These are phyloP conservation scores for Kradibia gibbosae DNA, from an alignment of 1,140 invertebrate species.

Conservation along the genomic window DNA sequence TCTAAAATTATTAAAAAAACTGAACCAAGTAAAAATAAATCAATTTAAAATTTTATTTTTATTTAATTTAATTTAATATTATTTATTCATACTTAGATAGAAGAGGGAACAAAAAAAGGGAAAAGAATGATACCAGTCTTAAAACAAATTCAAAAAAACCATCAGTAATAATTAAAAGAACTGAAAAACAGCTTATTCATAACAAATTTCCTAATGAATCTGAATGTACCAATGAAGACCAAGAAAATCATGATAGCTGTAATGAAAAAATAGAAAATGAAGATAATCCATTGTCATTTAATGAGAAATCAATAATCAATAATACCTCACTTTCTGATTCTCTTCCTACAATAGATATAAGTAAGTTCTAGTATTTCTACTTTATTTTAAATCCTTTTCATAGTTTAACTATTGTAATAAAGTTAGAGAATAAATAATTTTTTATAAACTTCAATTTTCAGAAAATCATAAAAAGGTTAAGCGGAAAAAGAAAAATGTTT, in stretches of 20 bases:
- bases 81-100: slow-evolving; percentile 53
- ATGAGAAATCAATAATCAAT: slow-evolving; percentile 47
- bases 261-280: slow-evolving; percentile 56
- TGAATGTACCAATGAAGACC: slow-evolving; percentile 64
- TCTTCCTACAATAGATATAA: slow-evolving; percentile 28
- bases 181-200: slow-evolving; percentile 50
- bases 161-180: slow-evolving; percentile 49
- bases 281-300: slow-evolving; percentile 41
- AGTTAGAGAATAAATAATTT: not conserved
- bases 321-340: not conserved
- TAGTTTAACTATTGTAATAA: not conserved
- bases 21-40: slow-evolving; percentile 40
- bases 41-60: slow-evolving; percentile 19
- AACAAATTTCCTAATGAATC: slow-evolving; percentile 49
- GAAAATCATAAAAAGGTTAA: slow-evolving; percentile 54
- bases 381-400: not conserved
- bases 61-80: not conserved
- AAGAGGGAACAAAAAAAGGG: slow-evolving; percentile 57
- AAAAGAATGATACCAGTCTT: slow-evolving; percentile 15
- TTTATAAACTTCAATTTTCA: slow-evolving; percentile 14
- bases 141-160: slow-evolving; percentile 56
- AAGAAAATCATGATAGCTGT: slow-evolving; percentile 66
- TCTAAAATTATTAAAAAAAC: slow-evolving; percentile 58
- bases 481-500: slow-evolving; percentile 58
- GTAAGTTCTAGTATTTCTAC: slow-evolving; percentile 32